These are phyloP conservation scores for Condylura cristata DNA, from an alignment of 2,113 vertebrate species.

Conservation along the genomic window DNA sequence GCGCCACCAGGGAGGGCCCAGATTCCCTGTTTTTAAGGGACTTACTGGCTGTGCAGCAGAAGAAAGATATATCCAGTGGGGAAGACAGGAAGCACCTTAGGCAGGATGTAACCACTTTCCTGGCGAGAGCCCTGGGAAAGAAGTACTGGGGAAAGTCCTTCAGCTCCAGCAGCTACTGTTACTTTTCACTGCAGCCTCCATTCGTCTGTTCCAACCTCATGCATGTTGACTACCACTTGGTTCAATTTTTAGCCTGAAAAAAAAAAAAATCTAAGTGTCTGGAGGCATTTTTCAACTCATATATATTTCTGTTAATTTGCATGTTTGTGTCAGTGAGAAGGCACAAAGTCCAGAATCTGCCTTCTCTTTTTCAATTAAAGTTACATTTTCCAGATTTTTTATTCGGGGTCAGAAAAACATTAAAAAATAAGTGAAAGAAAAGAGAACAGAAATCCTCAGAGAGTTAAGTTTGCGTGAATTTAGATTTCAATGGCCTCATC, in stretches of 20 bases:
- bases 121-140: background rate
- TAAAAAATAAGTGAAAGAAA: slow-evolving; percentile 30
- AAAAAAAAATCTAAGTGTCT: background rate
- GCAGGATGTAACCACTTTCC: background rate
- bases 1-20: background rate
- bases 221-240: background rate
- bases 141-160: background rate
- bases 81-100: background rate
- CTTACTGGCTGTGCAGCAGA: background rate
- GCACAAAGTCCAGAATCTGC: background rate
- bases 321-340: background rate
- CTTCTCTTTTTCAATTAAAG: slow-evolving; percentile 17
- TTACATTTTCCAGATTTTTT: slow-evolving; percentile 30
- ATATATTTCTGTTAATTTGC: background rate
- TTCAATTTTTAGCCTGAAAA: background rate
- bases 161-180: background rate
- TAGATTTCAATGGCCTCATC: background rate
- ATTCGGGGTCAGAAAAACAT: background rate
- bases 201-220: background rate
- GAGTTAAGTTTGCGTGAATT: background rate
- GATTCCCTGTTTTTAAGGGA: background rate
- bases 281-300: slow-evolving; percentile 4
- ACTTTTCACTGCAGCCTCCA: background rate
- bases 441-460: background rate
- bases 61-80: background rate